Base-by-base conservation (phyloP, 1,140 invertebrate species). In the Meloidogyne chitwoodi region DNA sequence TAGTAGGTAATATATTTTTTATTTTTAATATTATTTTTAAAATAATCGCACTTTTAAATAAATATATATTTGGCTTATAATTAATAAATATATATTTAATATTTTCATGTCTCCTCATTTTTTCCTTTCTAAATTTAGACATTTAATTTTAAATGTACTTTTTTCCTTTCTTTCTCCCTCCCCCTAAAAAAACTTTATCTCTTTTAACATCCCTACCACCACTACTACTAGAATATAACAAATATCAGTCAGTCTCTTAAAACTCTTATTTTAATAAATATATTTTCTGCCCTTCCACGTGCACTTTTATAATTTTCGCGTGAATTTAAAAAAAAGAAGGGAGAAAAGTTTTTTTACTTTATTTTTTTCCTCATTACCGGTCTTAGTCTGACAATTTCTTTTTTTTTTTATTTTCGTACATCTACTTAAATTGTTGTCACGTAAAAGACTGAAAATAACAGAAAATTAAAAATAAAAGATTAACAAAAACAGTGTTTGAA, bases 121-220 rank as follows among this genome's bases (percentile, higher is more conserved):
- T 22, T 56, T 64, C 63, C 14, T 73, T 56, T 56, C 48, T 56
- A 56, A 56, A 56, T 56, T 56, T 56, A 56, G 48, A 56, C 19
- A n/a, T 56, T 56, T 38, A 38, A 31, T 73, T 73, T 73, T 44
- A 68, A 56, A 44, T 68, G 48, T 56, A 44, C 38, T 68, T 68
- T 68, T 68, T 41, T 38, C 24, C 29, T 27, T 68, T 16, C 44
- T 41, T 14, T 29, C 10, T 27, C 34, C n/a, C 3, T 22, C 19
- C 12, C 48, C 29, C 6, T 61, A 38, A 38, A 8, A 38, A 10
- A 31, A 31, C 22, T 22, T 31, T 72, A 10, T 72, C 19, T 22
- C 26, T 48, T 44, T 72, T 62, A 62, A 26, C 69, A 11, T 68
- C 14, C 29, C 24, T 10, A n/a, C 48, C 5, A 2, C 4, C 12